Evolutionary conservation across 2,888 invertebrate genomes (phyloP), one percentile per base, ranked within the genome.

Genomic region (Meghimatium bilineatum): DNA sequence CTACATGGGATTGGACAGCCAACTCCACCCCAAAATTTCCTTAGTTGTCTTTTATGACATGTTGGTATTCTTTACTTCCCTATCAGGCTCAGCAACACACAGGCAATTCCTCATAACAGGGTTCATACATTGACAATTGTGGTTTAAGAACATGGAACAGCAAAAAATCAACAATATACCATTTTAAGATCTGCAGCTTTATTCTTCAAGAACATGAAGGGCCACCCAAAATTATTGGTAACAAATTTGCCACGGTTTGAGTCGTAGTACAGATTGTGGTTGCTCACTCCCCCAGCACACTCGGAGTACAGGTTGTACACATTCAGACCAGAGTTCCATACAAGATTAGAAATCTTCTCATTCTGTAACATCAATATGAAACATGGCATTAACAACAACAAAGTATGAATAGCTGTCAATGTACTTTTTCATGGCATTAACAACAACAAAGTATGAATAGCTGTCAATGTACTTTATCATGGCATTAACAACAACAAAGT

Each of bases 281-380:
- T 81, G 17, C 32, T 52, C 10, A 71, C 85, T 44, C 83, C 82
- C 20, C 87, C 88, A 34, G 87, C 85, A 87, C 94, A 94, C 56
- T 91, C 90, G 3, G 87, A 90, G 84, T 94, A 94, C 86, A 94
- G 89, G 88, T 94, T 94, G 90, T 94, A 94, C 44, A 92, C 90
- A 86, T 94, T 94, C 44, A 94, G 88, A 2, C 92, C 86, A 29
- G 85, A 81, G n/a, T 23, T 29, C 74, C 83, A 86, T 2, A 82
- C 85, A n/a, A 82, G 10, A 6, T 26, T 32, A 6, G 38, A 23
- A 26, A 83, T 80, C 8, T 69, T 44, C 0, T 26, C 38, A 71
- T 63, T 67, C 86, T 86, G 79, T 1, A 74, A 74, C 0, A n/a
- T 32, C 52, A 74, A 52, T 0, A 52, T 12, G 6, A 23, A 44